Percentiles rank a stretch among this genome's conserved stretches.
Conservation (phyloP, 2,113 vertebrate genomes). For the Paramormyrops kingsleyae region DNA sequence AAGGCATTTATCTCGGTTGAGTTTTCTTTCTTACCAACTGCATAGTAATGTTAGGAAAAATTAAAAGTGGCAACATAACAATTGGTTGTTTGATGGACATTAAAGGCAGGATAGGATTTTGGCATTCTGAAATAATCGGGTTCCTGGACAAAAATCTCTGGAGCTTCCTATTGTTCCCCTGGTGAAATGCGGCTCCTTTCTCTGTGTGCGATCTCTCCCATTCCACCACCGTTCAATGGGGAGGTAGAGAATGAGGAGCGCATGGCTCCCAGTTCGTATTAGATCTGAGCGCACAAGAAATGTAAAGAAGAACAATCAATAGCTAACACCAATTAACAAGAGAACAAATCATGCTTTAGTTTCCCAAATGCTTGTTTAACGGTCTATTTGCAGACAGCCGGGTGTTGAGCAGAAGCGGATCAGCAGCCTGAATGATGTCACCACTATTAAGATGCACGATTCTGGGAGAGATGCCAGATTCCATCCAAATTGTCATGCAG, state of each 20-base stretch:
- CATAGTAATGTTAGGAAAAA: conserved; percentile 4
- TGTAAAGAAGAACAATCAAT: conserved; percentile 11
- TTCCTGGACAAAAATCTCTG: background rate
- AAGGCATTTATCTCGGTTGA: background rate
- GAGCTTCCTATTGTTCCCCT: background rate
- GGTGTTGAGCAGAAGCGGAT: conserved; percentile 16
- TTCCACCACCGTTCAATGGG: background rate
- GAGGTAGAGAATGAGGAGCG: background rate
- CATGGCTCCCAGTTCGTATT: background rate
- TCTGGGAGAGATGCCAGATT: conserved; percentile 27
- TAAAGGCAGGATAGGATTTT: background rate
- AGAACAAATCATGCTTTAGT: conserved; percentile 30
- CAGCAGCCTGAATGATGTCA: conserved; percentile 28
- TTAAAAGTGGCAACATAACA: conserved; percentile 15
- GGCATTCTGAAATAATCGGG: background rate
- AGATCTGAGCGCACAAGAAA: background rate
- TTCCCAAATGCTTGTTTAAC: conserved; percentile 21
- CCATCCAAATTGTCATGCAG: conserved; percentile 21
- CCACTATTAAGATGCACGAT: conserved; percentile 26
- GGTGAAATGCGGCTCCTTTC: background rate
- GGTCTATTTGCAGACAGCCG: conserved; percentile 22
- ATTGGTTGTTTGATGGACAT: conserved; percentile 1
- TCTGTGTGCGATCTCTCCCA: background rate
- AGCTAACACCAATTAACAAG: conserved; percentile 21
- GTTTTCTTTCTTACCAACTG: background rate